Evolutionary conservation across 2,113 vertebrate species (phyloP).

Genomic region (Zingel zingel): DNA sequence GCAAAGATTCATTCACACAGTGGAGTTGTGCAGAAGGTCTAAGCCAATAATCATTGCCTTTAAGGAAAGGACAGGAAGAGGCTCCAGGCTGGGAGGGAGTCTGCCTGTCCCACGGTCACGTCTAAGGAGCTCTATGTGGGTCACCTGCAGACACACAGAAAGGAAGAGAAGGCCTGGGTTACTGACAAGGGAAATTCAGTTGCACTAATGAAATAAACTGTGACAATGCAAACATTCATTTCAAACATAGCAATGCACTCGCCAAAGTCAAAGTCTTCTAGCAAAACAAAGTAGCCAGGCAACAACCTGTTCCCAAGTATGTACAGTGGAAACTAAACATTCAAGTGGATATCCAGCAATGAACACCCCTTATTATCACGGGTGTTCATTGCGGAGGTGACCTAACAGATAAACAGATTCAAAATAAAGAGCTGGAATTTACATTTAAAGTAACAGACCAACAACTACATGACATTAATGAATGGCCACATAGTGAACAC

Average conservation of each 20-base stretch:
- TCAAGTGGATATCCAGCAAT: conserved; percentile 1
- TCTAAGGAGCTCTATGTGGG: conserved; percentile 73
- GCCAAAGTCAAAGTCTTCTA: background rate
- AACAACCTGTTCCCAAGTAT: conserved; percentile 30
- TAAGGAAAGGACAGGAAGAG: conserved; percentile 49
- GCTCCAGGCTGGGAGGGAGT: conserved; percentile 47
- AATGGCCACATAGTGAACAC: background rate
- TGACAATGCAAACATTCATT: conserved; percentile 36
- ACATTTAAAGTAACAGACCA: background rate
- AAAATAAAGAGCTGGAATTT: background rate
- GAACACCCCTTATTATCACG: background rate
- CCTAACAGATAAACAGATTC: conserved; percentile 5
- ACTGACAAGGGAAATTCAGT: conserved; percentile 22
- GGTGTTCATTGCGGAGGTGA: background rate
- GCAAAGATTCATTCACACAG: conserved; percentile 74
- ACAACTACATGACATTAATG: background rate
- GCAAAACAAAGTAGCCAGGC: conserved; percentile 45
- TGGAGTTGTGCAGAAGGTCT: conserved; percentile 45
- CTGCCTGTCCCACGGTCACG: conserved; percentile 72
- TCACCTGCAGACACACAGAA: conserved; percentile 80
- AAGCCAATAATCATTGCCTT: conserved; percentile 52
- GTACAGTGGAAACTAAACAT: conserved; percentile 25
- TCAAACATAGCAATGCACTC: background rate
- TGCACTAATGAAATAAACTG: conserved; percentile 23
- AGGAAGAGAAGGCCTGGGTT: conserved; percentile 46